These are phyloP conservation scores for Timema cristinae DNA, from an alignment of 2,888 invertebrate species.

Conservation along the genomic window DNA sequence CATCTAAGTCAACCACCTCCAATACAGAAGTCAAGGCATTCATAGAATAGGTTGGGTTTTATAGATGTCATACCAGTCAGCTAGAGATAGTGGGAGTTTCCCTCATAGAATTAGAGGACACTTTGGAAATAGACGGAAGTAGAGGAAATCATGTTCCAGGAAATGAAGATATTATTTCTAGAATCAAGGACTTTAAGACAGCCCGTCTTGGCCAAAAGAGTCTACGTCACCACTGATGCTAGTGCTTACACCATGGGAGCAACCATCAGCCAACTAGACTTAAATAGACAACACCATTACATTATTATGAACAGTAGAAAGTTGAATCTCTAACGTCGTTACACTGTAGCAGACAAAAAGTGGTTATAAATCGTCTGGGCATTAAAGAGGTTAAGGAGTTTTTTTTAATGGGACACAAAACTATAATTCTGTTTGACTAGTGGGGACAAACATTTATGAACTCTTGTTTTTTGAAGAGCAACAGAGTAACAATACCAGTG, in stretches of 20 bases:
- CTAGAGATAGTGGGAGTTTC: no score
- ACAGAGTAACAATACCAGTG: neutral
- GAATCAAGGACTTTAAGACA: constrained; percentile 25
- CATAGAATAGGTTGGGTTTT: no score
- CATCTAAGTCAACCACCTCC: no score
- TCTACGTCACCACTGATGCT: constrained; percentile 30
- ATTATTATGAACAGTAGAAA: neutral
- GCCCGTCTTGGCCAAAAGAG: constrained; percentile 29
- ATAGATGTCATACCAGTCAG: no score
- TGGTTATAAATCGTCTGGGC: constrained; percentile 2
- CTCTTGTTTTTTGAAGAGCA: neutral
- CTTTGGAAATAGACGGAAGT: no score
- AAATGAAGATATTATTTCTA: neutral
- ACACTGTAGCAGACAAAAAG: neutral
- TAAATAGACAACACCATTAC: neutral
- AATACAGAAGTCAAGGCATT: no score
- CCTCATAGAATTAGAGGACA: no score
- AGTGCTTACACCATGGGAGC: constrained; percentile 30
- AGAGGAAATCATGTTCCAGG: neutral
- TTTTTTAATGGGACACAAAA: neutral
- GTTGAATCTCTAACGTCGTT: neutral
- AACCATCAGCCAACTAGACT: constrained; percentile 17
- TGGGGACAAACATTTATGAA: neutral
- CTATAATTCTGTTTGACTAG: neutral
- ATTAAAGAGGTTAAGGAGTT: neutral